Evolutionary conservation across 2,797 vertebrate genomes (phyloP).

Genomic region (Aulostomus chinensis): DNA sequence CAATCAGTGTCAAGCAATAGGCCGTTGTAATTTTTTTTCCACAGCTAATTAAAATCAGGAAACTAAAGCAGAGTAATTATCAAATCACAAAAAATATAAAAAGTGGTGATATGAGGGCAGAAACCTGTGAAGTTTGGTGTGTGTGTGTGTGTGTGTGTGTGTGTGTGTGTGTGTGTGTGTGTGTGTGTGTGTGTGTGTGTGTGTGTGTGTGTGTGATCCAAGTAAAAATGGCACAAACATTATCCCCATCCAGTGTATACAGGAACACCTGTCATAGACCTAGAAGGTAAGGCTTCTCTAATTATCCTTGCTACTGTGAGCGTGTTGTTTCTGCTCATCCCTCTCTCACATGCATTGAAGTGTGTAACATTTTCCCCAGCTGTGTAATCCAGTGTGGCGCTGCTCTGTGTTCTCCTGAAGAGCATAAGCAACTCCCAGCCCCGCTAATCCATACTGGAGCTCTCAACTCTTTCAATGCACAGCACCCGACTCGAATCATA

Average conservation of each 20-base stretch:
- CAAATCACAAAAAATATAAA: conserved; percentile 38
- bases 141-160: too few species aligned
- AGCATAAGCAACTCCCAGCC: conserved; percentile 62
- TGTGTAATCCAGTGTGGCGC: conserved; percentile 61
- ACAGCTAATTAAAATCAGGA: conserved; percentile 42
- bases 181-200: too few species aligned
- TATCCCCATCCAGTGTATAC: conserved; percentile 4
- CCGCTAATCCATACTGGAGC: conserved; percentile 63
- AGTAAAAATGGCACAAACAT: conserved; percentile 9
- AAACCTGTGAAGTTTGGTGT: too few species aligned
- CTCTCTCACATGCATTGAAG: conserved; percentile 44
- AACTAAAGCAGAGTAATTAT: conserved; percentile 33
- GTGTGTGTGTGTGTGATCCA: too few species aligned
- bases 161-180: too few species aligned
- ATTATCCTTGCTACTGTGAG: conserved; percentile 47
- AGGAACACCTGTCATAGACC: conserved; percentile 28
- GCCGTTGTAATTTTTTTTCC: conserved; percentile 41
- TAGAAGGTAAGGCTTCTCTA: conserved; percentile 37
- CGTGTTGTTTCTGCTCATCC: conserved; percentile 51
- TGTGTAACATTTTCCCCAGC: conserved; percentile 66
- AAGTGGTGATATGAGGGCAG: conserved; percentile 11
- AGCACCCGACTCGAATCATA: conserved; percentile 47
- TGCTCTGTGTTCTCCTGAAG: conserved; percentile 63
- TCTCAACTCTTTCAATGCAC: conserved; percentile 49
- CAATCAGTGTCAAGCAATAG: conserved; percentile 40